Conservation (phyloP, 2,113 vertebrate genomes). For the Myotis yumanensis region DNA sequence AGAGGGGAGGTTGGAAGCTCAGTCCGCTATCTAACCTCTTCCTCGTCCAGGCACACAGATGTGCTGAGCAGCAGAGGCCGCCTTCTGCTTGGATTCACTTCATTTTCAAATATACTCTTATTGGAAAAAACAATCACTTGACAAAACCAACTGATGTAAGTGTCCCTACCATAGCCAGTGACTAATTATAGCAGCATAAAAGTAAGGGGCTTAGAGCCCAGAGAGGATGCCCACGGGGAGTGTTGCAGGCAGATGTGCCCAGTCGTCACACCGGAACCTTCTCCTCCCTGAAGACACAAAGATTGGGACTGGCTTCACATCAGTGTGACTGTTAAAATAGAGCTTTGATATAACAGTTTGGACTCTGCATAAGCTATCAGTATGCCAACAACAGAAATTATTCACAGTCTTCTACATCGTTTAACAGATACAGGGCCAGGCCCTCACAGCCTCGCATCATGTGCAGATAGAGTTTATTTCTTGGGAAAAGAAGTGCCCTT, state of each 20-base stretch:
- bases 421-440: neutral
- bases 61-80: too few relatives aligned
- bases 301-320: accelerated
- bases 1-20: neutral
- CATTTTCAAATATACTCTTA: neutral
- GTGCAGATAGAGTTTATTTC: accelerated
- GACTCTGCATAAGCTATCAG: accelerated
- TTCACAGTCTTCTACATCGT: accelerated
- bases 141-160: too few relatives aligned
- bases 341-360: accelerated
- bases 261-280: neutral
- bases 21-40: accelerated
- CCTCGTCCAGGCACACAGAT: accelerated
- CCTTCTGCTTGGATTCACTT: neutral
- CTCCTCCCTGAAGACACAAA: too few relatives aligned
- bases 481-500: neutral
- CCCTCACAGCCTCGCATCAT: accelerated
- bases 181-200: accelerated
- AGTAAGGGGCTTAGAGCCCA: neutral
- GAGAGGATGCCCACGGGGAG: neutral
- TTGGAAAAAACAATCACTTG: neutral
- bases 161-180: accelerated
- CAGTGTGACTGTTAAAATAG: accelerated
- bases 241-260: neutral
- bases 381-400: accelerated